Conservation (phyloP, 2,888 invertebrate genomes). For the Drosophila barbarae region DNA sequence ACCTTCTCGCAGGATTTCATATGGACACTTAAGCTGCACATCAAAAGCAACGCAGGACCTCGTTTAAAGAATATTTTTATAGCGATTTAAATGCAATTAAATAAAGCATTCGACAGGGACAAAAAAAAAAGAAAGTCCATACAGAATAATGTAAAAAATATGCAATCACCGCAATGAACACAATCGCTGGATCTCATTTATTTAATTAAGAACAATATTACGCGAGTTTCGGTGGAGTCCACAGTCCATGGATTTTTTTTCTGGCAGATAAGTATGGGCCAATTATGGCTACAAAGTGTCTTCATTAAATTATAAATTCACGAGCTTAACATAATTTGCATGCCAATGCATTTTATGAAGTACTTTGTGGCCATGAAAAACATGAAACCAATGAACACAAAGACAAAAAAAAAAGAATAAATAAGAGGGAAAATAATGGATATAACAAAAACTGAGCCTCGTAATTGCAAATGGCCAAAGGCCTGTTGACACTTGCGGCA, state of each 20-base stretch:
- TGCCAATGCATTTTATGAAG: slow-evolving; percentile 67
- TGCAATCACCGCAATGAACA: slow-evolving; percentile 53
- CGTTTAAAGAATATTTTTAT: slow-evolving; percentile 24
- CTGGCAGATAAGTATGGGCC: slow-evolving; percentile 39
- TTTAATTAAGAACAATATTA: slow-evolving; percentile 73
- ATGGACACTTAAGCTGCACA: slow-evolving; percentile 16
- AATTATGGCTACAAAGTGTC: slow-evolving; percentile 74
- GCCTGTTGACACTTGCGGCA: slow-evolving; percentile 65
- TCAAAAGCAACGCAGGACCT: slow-evolving; percentile 11
- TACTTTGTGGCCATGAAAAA: slow-evolving; percentile 65
- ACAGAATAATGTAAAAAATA: slow-evolving; percentile 33
- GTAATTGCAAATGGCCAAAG: slow-evolving; percentile 63
- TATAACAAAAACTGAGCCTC: slow-evolving; percentile 25
- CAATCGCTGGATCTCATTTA: slow-evolving; percentile 67
- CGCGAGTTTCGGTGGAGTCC: slow-evolving; percentile 38
- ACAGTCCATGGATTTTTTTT: background rate
- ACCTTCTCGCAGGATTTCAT: slow-evolving; percentile 8
- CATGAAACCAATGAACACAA: slow-evolving; percentile 47
- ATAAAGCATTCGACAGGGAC: slow-evolving; percentile 30
- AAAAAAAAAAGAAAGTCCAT: slow-evolving; percentile 18
- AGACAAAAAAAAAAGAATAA: slow-evolving; percentile 17
- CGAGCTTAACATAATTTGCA: slow-evolving; percentile 74
- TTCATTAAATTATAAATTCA: slow-evolving; percentile 73
- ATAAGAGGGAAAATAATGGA: slow-evolving; percentile 14
- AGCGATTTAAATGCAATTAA: slow-evolving; percentile 42